Base-by-base conservation (phyloP, 2,113 vertebrate species). In the Ariopsis seemanni region DNA sequence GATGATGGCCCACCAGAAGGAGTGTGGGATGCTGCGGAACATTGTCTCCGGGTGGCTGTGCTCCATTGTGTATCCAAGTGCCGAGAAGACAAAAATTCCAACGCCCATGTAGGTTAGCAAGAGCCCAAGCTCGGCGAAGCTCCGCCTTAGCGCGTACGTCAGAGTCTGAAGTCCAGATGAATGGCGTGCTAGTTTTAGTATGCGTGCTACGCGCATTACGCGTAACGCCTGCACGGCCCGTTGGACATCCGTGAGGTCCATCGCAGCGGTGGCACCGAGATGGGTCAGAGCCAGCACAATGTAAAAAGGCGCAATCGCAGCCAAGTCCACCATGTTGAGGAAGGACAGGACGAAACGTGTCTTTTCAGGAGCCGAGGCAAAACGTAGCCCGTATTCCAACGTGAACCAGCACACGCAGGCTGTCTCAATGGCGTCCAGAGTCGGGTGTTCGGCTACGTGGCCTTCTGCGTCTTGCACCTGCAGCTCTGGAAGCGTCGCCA, bases 1-100 rank as follows among this genome's bases (percentile, higher is more conserved):
- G 93, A 99, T 99, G 92, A 99, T 98, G 89, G 98, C 98, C 98
- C 98, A 99, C 98, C 98, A 99, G 92, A 99, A 99, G 1, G 98
- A 98, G 87, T 99, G 98, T 4, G 98, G 98, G 91, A 99, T 99
- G 95, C 98, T 99, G 93, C 96, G 97, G 90, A 99, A 99, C n/a
- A 99, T 94, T 0, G 97, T 99, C 90, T 99, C 98, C 0, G 98
- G 97, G 90, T 99, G 98, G 83, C 96, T 97, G 90, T 99, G 98
- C 91, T 99, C 98, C 96, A 99, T 96, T 72, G 98, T 99, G 90
- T 99, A 99, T 87, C 95, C 98, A 77, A 99, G 93, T 18, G 98
- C 97, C 0, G 98, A 99, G 94, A 99, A 99, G 83, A 99, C 97
- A 83, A 99, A 99, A 89, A 99, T 99, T 7, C 98, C 98, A 82